A percentile compares a stretch with the other conserved stretches of the same genome.
Evolutionary conservation across 2,113 vertebrate genomes (phyloP).

Genomic region (Leucosticte australis): DNA sequence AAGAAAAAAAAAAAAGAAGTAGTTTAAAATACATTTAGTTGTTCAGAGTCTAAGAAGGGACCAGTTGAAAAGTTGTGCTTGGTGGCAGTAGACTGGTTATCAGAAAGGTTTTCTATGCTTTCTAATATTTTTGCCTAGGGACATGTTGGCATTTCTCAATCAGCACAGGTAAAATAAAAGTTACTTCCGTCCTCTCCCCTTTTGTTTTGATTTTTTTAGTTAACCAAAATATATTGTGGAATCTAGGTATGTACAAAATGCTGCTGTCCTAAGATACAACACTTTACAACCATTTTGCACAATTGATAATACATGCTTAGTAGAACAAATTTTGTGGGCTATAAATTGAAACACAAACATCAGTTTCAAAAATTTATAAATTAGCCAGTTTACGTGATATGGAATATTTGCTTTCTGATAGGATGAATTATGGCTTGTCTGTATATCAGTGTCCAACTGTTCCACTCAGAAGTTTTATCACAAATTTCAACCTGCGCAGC

Average conservation of each 20-base stretch:
- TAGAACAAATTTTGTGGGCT: neutral
- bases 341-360: neutral
- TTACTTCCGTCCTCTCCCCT: fast-evolving
- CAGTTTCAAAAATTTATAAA: neutral
- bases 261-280: neutral
- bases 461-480: neutral
- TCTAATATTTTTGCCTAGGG: neutral
- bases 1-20: neutral
- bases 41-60: neutral
- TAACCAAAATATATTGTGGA: neutral
- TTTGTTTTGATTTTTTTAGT: neutral
- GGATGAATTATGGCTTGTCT: neutral
- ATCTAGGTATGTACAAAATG: neutral
- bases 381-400: fast-evolving
- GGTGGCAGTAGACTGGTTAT: neutral
- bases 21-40: fast-evolving
- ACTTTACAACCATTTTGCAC: neutral
- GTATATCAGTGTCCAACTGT: neutral
- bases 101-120: neutral
- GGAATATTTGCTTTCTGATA: neutral
- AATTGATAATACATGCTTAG: neutral
- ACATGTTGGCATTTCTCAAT: neutral
- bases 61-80: neutral
- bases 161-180: neutral
- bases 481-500: neutral